A percentile compares a stretch with the other conserved stretches of the same genome.
phyloP scores from a whole-genome alignment of 2,113 vertebrate genomes.

The Platycercus adscitus region DNA sequence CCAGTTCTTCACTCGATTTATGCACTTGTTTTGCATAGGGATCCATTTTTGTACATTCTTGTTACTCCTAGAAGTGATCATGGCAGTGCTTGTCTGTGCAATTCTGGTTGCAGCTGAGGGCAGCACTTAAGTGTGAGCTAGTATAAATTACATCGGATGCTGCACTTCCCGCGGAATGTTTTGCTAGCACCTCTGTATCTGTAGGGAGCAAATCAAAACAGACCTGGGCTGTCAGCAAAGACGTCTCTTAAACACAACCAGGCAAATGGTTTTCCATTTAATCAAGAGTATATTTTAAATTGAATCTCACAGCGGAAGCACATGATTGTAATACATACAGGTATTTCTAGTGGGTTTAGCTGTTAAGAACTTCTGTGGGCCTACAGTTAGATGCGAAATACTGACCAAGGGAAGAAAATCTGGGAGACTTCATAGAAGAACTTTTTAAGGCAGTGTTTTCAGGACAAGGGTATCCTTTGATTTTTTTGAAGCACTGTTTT shows the following conservation, averaged over 20 bases:
- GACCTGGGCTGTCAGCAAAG: not conserved
- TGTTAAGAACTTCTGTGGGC: not conserved
- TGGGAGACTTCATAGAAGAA: not conserved
- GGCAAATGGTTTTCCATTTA: not conserved
- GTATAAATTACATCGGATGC: not conserved
- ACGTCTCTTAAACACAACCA: not conserved
- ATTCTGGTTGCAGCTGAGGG: slow-evolving; percentile 25
- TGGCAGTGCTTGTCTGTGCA: not conserved
- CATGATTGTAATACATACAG: not conserved
- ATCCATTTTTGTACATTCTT: not conserved
- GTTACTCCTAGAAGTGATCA: not conserved
- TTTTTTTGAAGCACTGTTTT: not conserved
- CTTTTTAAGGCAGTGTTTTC: not conserved
- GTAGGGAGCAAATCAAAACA: slow-evolving; percentile 6
- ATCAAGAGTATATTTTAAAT: slow-evolving; percentile 17
- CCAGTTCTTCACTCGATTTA: not conserved
- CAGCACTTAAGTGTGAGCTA: slow-evolving; percentile 34
- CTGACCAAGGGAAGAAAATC: not conserved
- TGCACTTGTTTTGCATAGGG: not conserved
- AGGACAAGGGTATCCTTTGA: not conserved
- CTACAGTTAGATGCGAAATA: not conserved
- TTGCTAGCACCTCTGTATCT: not conserved
- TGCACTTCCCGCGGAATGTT: not conserved
- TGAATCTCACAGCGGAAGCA: not conserved
- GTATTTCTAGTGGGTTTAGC: not conserved